Conservation (phyloP, 2,888 invertebrate species). For the Formica aserva region DNA sequence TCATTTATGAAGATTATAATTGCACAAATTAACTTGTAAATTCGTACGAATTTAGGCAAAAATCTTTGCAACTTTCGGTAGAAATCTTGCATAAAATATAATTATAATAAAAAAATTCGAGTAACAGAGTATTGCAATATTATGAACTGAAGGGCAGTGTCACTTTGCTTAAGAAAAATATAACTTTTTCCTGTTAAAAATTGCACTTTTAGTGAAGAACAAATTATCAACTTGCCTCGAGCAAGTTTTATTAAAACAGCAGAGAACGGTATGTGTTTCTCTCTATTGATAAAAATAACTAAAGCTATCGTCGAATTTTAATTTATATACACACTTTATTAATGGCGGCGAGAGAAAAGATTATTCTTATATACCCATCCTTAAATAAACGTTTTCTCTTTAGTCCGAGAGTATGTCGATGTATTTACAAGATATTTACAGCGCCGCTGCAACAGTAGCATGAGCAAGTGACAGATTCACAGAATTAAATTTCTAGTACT, state of each 20-base stretch:
- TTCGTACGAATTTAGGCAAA: constrained; percentile 27
- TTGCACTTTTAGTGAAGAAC: constrained; percentile 12
- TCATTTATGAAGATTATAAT: not conserved
- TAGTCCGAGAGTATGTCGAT: not conserved
- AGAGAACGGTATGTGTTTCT: not conserved
- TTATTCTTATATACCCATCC: constrained; percentile 18
- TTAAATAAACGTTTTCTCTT: constrained; percentile 42
- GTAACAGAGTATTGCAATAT: constrained; percentile 29
- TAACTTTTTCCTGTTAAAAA: constrained; percentile 20
- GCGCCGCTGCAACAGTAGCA: constrained; percentile 49
- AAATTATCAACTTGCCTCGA: not conserved
- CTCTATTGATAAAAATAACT: constrained; percentile 17
- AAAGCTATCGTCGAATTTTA: constrained; percentile 10
- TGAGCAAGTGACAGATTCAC: constrained; percentile 67
- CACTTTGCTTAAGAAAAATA: constrained; percentile 41
- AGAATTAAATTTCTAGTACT: constrained; percentile 62
- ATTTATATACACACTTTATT: constrained; percentile 42
- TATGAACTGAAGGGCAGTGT: constrained; percentile 41
- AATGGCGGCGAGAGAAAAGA: constrained; percentile 24
- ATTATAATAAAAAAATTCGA: constrained; percentile 22
- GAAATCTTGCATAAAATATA: constrained; percentile 10
- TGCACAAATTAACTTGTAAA: constrained; percentile 4
- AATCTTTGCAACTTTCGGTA: not conserved
- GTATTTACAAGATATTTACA: constrained; percentile 65
- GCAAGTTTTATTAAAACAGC: constrained; percentile 37